These are phyloP conservation scores for Ichneumon xanthorius DNA, from an alignment of 2,888 invertebrate genomes.

Conservation along the genomic window DNA sequence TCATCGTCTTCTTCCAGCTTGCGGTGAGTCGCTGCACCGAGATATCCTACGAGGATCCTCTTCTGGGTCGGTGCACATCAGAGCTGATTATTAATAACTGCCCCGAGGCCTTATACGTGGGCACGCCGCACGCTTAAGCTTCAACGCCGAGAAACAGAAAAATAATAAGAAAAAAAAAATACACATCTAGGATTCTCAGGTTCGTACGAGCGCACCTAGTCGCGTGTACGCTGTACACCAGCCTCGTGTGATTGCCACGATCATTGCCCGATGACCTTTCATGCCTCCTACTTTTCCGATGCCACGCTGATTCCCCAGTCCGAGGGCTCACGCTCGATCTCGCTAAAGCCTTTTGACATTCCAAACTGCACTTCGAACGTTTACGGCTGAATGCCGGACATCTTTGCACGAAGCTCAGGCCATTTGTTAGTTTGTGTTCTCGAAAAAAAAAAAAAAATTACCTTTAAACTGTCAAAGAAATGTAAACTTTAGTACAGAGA, in stretches of 20 bases:
- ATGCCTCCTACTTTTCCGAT: slow-evolving; percentile 53
- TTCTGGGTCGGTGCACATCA: slow-evolving; percentile 71
- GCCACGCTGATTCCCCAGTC: slow-evolving; percentile 47
- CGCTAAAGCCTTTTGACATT: slow-evolving; percentile 57
- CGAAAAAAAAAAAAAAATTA: too few relatives aligned
- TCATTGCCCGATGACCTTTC: slow-evolving; percentile 69
- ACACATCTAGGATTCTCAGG: slow-evolving; percentile 65
- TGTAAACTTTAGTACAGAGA: not conserved
- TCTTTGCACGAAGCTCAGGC: not conserved
- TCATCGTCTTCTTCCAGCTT: slow-evolving; percentile 67
- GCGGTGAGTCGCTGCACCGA: slow-evolving; percentile 48
- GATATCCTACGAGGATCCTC: slow-evolving; percentile 69
- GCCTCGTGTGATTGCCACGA: slow-evolving; percentile 67
- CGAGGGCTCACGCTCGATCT: slow-evolving; percentile 45
- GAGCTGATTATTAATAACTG: slow-evolving; percentile 74
- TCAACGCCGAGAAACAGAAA: slow-evolving; percentile 10
- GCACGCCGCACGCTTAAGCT: slow-evolving; percentile 61
- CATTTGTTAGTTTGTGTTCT: slow-evolving; percentile 8
- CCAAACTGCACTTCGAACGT: slow-evolving; percentile 28
- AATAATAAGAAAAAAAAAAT: slow-evolving; percentile 8
- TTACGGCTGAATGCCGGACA: slow-evolving; percentile 25
- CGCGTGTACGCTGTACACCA: slow-evolving; percentile 56
- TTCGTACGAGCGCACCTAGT: slow-evolving; percentile 64
- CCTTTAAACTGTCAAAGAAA: not conserved
- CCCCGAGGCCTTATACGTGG: slow-evolving; percentile 73